Base-by-base conservation (phyloP, 2,797 vertebrate genomes). In the Falco concolor region DNA sequence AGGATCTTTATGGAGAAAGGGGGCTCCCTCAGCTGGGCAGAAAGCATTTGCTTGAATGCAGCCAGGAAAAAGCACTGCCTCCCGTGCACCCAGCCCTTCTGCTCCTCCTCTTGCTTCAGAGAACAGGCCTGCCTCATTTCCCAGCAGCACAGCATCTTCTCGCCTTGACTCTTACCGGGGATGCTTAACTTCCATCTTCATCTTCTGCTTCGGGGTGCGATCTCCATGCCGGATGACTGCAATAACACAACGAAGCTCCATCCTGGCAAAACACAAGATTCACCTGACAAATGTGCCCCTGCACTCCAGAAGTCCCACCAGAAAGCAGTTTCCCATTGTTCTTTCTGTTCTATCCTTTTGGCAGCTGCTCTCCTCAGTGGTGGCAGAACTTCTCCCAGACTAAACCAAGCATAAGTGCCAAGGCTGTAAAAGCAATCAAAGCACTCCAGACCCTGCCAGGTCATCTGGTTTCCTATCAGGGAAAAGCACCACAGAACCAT, bases 181-280 rank as follows among this genome's bases (percentile, higher is more conserved):
- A 94, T 99, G 99, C 28, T 99, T 99, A 72, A 99, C 99, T 96
- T 99, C 99, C 99, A 99, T 99, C 97, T 99, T 99, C 99, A 99
- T 99, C 97, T 99, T 99, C 97, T 99, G 99, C 96, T 99, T 99
- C 4, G 99, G 99, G 3, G 99, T 99, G 79, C 99, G 97, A 96
- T 99, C 99, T 83, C 99, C 99, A 2, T 99, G 99, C 25, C 99
- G 98, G 90, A 99, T 99, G 73, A 99, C 98, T 10, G 99, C 99
- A 38, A 99, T 99, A 87, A 99, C 99, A 74, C 99, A 99, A 47
- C 99, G 99, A 22, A 99, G 98, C 91, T 99, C 99, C 99, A 99
- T 99, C 99, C 99, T 99, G 94, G 36, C 21, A 73, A 74, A 59
- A 57, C 32, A 80, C 12, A n/a, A 49, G 12, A 30, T 1, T 73